Conservation (phyloP, 2,113 vertebrate genomes). For the Paramisgurnus dabryanus region DNA sequence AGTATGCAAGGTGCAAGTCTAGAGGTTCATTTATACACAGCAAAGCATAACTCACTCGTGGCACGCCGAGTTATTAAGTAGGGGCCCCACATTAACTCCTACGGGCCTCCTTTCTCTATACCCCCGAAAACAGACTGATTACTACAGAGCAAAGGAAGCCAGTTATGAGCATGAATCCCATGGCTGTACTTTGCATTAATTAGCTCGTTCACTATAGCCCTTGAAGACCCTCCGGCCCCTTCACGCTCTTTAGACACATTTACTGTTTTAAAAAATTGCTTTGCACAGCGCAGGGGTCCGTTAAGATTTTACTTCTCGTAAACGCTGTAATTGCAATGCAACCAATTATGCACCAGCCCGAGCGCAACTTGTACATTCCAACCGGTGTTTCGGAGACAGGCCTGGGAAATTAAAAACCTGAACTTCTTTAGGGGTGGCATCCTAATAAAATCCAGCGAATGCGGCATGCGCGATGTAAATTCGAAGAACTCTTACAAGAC, state of each 20-base stretch:
- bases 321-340: slow-evolving; percentile 29
- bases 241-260: slow-evolving; percentile 48
- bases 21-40: slow-evolving; percentile 42
- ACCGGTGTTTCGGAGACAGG: slow-evolving; percentile 15
- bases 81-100: slow-evolving; percentile 20
- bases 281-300: slow-evolving; percentile 6
- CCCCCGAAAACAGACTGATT: slow-evolving; percentile 41
- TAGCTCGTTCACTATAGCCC: slow-evolving; percentile 43
- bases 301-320: slow-evolving; percentile 36
- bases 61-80: slow-evolving; percentile 49
- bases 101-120: slow-evolving; percentile 37
- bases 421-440: slow-evolving; percentile 1
- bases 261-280: slow-evolving; percentile 42
- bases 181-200: slow-evolving; percentile 57
- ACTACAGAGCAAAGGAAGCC: slow-evolving; percentile 38
- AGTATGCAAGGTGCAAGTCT: slow-evolving; percentile 14
- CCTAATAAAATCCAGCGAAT: slow-evolving; percentile 1
- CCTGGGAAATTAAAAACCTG: slow-evolving; percentile 12
- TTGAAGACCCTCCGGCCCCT: slow-evolving; percentile 47
- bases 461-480: slow-evolving; percentile 13
- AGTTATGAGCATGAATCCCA: slow-evolving; percentile 51
- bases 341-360: slow-evolving; percentile 20
- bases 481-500: neutral
- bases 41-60: slow-evolving; percentile 35
- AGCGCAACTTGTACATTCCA: slow-evolving; percentile 20